Evolutionary conservation across 2,888 invertebrate genomes (phyloP).

Genomic region (Pilophorus perplexus): DNA sequence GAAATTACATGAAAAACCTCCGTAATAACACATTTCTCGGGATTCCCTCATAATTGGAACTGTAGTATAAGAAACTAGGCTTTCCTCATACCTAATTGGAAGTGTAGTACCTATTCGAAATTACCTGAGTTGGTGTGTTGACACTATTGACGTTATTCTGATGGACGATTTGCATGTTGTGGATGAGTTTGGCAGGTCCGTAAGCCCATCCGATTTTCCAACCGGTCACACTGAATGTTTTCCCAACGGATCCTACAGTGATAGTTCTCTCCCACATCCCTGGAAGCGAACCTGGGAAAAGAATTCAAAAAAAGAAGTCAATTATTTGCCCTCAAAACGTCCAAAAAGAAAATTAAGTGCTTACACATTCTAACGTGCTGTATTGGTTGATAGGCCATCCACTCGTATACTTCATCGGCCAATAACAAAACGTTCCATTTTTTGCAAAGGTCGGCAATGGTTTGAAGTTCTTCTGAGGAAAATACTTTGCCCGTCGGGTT

Average conservation of each 20-base stretch:
- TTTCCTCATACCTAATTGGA: no score
- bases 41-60: no score
- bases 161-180: slow-evolving; percentile 81
- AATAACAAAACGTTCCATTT: slow-evolving; percentile 89
- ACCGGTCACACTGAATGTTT: slow-evolving; percentile 96
- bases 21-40: no score
- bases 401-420: slow-evolving; percentile 98
- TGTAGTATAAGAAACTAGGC: no score
- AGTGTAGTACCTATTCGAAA: no score
- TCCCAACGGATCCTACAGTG: slow-evolving; percentile 95
- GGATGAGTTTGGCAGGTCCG: slow-evolving; percentile 76
- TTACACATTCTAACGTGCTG: slow-evolving; percentile 87
- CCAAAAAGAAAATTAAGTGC: no score
- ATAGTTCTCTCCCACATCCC: slow-evolving; percentile 98
- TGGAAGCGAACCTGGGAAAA: slow-evolving; percentile 72
- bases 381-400: slow-evolving; percentile 82
- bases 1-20: no score
- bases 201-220: slow-evolving; percentile 98
- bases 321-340: no score
- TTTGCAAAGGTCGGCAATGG: slow-evolving; percentile 83
- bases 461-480: slow-evolving; percentile 63
- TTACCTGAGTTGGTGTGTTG: slow-evolving; percentile 81
- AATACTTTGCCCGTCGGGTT: slow-evolving; percentile 96
- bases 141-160: slow-evolving; percentile 93
- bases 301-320: no score